phyloP scores from a whole-genome alignment of 1,140 invertebrate species.

The Octopus bimaculoides region DNA sequence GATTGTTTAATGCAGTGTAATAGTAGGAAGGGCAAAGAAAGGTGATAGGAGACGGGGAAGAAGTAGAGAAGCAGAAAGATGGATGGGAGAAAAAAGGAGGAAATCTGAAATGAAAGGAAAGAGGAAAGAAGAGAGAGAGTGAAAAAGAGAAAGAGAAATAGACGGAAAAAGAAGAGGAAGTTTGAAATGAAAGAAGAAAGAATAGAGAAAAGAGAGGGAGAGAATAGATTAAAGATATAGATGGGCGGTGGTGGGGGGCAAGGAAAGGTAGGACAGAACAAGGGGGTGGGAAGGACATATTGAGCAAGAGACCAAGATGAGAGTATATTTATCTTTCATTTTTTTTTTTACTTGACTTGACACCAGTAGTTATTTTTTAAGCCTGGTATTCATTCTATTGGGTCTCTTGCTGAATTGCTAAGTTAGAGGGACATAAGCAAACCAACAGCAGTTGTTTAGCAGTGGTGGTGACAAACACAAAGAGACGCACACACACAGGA shows the following conservation, averaged over 20 bases:
- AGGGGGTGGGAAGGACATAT: background rate
- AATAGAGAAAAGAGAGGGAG: background rate
- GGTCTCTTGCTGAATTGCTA: no score
- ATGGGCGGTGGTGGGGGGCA: background rate
- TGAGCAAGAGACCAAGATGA: no score
- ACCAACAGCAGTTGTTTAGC: no score
- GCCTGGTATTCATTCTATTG: no score
- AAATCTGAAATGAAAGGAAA: constrained; percentile 17
- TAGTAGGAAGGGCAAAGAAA: background rate
- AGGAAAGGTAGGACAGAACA: background rate
- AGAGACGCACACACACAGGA: no score
- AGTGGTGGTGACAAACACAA: no score
- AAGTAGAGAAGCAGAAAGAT: background rate
- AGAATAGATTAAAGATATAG: background rate
- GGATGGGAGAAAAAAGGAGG: background rate
- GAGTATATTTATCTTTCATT: no score
- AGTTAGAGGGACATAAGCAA: no score
- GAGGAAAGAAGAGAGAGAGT: constrained; percentile 19
- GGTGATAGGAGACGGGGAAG: background rate
- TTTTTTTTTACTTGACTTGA: no score
- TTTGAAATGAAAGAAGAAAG: background rate
- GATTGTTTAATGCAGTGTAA: background rate
- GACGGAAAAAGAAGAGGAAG: background rate
- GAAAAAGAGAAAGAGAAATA: constrained; percentile 6
- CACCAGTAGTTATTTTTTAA: no score